phyloP scores from a whole-genome alignment of 2,113 vertebrate genomes.

The Corythornis cristatus region DNA sequence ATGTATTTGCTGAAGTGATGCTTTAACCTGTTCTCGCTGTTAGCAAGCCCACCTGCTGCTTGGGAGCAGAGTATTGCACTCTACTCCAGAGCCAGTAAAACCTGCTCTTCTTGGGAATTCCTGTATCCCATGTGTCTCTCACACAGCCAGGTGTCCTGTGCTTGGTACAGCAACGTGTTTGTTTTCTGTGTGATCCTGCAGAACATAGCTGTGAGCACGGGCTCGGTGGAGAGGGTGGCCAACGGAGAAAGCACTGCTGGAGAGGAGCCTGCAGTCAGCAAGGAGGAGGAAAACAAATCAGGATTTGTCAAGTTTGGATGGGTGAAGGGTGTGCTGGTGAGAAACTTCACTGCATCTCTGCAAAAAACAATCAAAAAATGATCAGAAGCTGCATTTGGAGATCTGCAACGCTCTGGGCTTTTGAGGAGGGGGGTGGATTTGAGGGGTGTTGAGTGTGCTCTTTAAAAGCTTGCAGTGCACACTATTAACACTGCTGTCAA shows the following conservation, averaged over 20 bases:
- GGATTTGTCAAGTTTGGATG: slow-evolving; percentile 93
- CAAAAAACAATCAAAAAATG: background rate
- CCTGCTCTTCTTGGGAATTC: background rate
- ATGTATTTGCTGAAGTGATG: background rate
- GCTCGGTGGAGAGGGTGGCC: slow-evolving; percentile 75
- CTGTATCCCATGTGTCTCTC: background rate
- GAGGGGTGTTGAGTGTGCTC: background rate
- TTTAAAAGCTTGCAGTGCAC: background rate
- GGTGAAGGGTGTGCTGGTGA: slow-evolving; percentile 98
- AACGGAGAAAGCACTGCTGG: slow-evolving; percentile 78
- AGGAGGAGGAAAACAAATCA: slow-evolving; percentile 68
- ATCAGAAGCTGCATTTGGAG: background rate
- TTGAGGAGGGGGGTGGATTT: background rate
- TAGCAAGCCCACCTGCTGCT: background rate
- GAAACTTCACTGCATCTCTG: slow-evolving; percentile 18
- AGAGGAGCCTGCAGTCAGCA: slow-evolving; percentile 80
- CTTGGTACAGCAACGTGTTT: background rate
- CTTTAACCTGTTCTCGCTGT: background rate
- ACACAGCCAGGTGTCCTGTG: background rate
- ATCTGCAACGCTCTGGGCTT: background rate
- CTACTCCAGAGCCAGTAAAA: background rate
- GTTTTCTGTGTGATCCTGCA: slow-evolving; percentile 56
- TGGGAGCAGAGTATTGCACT: background rate
- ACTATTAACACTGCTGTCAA: background rate
- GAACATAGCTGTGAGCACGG: slow-evolving; percentile 80